Evolutionary conservation across 2,113 vertebrate species (phyloP).

Genomic region (Eclectus roratus): DNA sequence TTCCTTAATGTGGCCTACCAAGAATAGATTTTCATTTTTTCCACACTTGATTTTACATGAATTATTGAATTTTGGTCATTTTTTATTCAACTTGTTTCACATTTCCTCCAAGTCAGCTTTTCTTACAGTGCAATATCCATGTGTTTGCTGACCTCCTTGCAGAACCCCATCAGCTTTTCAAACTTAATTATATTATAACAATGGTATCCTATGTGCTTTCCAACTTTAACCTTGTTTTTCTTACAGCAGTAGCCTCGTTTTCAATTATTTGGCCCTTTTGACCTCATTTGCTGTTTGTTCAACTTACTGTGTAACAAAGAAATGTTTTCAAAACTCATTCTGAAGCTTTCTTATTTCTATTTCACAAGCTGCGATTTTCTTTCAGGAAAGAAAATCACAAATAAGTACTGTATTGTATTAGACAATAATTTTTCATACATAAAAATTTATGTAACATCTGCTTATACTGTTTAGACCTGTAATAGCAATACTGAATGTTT

Average conservation of each 20-base stretch:
- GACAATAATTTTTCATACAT: neutral
- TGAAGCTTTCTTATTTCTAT: neutral
- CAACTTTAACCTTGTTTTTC: conserved; percentile 33
- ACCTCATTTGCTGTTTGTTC: conserved; percentile 9
- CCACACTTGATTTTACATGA: conserved; percentile 22
- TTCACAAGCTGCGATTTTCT: neutral
- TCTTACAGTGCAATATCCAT: conserved; percentile 8
- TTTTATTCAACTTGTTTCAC: conserved; percentile 38
- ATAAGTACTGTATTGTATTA: neutral
- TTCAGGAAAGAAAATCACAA: neutral
- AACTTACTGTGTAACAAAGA: neutral
- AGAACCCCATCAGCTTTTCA: conserved; percentile 43
- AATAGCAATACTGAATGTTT: neutral
- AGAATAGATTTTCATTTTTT: conserved; percentile 24
- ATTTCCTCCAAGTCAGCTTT: conserved; percentile 46
- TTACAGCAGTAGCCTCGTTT: conserved; percentile 1
- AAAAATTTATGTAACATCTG: neutral
- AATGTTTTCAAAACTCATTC: neutral
- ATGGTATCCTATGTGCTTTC: neutral
- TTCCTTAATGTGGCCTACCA: neutral
- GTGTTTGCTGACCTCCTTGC: conserved; percentile 29
- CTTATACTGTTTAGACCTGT: neutral
- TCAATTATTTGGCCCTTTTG: neutral
- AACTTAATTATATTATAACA: conserved; percentile 23
- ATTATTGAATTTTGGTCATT: conserved; percentile 41